These are phyloP conservation scores for Gallinago solitaria DNA, from an alignment of 2,797 vertebrate genomes.

Conservation along the genomic window DNA sequence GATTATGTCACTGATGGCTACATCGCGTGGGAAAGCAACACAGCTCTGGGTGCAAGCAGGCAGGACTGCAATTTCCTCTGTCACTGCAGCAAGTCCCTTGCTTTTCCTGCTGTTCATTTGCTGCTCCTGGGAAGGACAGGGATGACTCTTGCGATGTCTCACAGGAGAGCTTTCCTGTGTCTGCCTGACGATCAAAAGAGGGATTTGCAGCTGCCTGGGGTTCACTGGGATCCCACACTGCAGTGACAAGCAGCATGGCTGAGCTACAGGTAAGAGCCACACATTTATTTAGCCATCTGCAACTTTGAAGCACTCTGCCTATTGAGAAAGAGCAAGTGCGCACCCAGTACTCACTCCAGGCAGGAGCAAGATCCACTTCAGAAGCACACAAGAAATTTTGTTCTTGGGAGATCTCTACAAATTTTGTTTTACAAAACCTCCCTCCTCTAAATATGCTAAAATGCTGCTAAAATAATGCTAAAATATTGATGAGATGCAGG, in stretches of 20 bases:
- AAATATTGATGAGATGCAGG: accelerated
- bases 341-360: neutral
- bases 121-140: neutral
- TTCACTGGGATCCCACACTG: neutral
- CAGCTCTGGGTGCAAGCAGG: neutral
- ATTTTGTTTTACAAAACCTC: neutral
- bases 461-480: neutral
- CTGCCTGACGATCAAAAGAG: neutral
- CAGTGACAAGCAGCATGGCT: neutral
- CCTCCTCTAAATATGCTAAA: neutral
- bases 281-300: neutral
- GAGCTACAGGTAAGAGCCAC: neutral
- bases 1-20: neutral
- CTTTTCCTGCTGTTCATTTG: neutral
- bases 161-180: neutral
- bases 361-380: neutral
- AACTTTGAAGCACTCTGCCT: neutral
- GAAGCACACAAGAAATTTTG: neutral
- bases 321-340: neutral
- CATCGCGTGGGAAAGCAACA: accelerated
- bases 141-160: accelerated
- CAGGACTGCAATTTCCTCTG: accelerated
- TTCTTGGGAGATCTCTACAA: neutral
- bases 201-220: neutral
- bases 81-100: neutral